Evolutionary conservation across 2,888 invertebrate species (phyloP).

Genomic region (Aleiodes testaceus): DNA sequence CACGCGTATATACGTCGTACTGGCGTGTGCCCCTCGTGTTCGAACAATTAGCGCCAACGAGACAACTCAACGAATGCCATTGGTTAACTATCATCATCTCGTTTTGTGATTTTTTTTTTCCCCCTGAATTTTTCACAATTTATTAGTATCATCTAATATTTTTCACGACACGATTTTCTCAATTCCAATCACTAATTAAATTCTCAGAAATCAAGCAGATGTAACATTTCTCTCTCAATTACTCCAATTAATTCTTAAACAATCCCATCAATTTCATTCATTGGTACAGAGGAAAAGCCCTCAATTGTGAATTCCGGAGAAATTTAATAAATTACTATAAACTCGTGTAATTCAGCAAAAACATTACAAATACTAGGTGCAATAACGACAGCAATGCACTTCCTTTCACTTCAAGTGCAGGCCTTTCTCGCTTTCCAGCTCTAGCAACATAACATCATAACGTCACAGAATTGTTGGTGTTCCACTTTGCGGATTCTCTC

Average conservation of each 20-base stretch:
- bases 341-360: neutral
- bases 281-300: no score
- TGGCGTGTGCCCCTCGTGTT: constrained; percentile 37
- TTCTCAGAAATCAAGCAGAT: neutral
- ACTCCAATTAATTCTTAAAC: neutral
- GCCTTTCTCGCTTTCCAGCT: constrained; percentile 48
- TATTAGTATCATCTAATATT: neutral
- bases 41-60: constrained; percentile 38
- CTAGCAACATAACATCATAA: constrained; percentile 1
- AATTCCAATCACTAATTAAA: neutral
- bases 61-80: constrained; percentile 22
- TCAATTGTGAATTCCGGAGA: no score
- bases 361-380: neutral
- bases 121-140: neutral
- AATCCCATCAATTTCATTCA: no score
- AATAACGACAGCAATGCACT: constrained; percentile 30
- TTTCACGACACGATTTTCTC: no score
- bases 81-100: constrained; percentile 29
- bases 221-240: neutral
- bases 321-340: neutral
- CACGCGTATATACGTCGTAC: constrained; percentile 17
- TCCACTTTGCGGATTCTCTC: constrained; percentile 7
- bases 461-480: constrained; percentile 25
- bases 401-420: constrained; percentile 53
- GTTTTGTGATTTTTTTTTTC: constrained; percentile 23